Evolutionary conservation across 2,888 invertebrate species (phyloP).

Genomic region (Saturnia pavonia): DNA sequence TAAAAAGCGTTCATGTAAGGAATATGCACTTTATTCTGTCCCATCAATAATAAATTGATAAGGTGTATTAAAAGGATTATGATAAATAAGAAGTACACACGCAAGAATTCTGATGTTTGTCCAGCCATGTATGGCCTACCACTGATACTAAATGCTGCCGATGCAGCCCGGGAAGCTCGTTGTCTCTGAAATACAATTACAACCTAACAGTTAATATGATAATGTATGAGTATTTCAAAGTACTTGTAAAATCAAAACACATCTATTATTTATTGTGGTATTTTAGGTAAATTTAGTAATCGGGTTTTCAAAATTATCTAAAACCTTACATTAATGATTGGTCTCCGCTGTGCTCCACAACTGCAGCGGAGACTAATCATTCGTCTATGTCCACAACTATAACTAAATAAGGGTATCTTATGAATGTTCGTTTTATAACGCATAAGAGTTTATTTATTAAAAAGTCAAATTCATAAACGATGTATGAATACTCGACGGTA

Average conservation of each 20-base stretch:
- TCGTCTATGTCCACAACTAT: too few species aligned
- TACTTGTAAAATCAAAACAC: not conserved
- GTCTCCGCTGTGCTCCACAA: too few species aligned
- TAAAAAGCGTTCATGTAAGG: not conserved
- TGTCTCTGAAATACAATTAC: conserved; percentile 48
- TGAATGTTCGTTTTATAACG: too few species aligned
- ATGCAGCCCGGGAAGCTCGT: conserved; percentile 61
- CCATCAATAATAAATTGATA: not conserved
- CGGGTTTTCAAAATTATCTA: too few species aligned
- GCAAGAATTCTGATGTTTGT: conserved; percentile 71
- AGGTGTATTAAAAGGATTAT: conserved; percentile 1
- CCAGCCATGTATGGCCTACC: conserved; percentile 68
- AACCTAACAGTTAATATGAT: not conserved
- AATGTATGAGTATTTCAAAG: not conserved
- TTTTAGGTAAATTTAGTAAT: not conserved
- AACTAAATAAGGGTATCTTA: too few species aligned
- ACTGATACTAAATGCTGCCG: conserved; percentile 63
- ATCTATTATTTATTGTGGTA: not conserved
- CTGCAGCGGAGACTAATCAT: too few species aligned
- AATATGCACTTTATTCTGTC: not conserved
- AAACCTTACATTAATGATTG: too few species aligned
- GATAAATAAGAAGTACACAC: conserved; percentile 40
- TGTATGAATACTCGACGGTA: not conserved
- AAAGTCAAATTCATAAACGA: not conserved
- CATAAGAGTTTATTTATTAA: not conserved